Evolutionary conservation across 2,113 vertebrate genomes (phyloP), one percentile per base, ranked within the genome.

Genomic region (Natator depressus): DNA sequence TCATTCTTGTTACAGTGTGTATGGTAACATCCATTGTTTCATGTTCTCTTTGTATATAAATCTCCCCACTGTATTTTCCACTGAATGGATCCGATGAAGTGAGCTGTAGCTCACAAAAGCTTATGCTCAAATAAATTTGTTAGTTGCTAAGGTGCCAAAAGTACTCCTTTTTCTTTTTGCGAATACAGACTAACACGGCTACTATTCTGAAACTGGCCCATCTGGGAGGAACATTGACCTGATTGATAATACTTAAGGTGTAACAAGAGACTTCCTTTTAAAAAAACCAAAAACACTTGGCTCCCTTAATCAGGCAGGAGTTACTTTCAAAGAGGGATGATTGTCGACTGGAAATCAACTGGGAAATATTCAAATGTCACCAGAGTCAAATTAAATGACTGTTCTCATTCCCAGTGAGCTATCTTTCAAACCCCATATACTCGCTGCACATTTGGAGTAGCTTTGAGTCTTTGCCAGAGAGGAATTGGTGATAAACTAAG

Each of bases 361-460:
- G 89, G 82, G 96, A 95, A 72, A 16, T 54, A 29, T 85, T 90
- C 76, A 93, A 80, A 84, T 8, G 29, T 90, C 25, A 2, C 46
- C 86, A 90, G 88, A 69, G 80, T 94, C 80, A 94, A 92, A 96
- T 93, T 94, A 95, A 95, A 91, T 96, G 38, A 82, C 84, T 85
- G 55, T 10, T 84, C 55, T 91, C 89, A 93, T 85, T 96, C 93
- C 65, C 46, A 88, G 62, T 53, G 47, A 62, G 50, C 59, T 89
- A 19, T 83, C 79, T 91, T 93, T 90, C 72, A 91, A 96, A 81
- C n/a, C n/a, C 24, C 27, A 16, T 86, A 89, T 87, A 57, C 87
- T 90, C 84, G 3, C 69, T 95, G 91, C 69, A 93, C 24, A 95
- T 35, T 10, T 91, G 94, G 85, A 93, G 17, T 5, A 90, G 84